These are phyloP conservation scores for Amiota minor DNA, from an alignment of 2,888 invertebrate species.

Conservation along the genomic window DNA sequence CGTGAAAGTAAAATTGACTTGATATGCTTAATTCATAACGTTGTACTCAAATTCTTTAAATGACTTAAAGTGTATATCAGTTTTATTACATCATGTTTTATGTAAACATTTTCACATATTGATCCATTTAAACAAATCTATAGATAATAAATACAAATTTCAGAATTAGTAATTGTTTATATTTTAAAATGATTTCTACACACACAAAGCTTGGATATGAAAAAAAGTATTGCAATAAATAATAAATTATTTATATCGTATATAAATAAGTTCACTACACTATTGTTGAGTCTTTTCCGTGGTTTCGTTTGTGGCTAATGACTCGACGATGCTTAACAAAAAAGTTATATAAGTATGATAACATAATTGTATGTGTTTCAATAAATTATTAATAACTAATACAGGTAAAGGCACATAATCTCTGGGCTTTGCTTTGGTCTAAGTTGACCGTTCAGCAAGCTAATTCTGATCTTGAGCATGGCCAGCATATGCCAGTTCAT, in stretches of 20 bases:
- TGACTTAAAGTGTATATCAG: no score
- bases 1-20: no score
- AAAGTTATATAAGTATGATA: not conserved
- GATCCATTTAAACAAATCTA: no score
- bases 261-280: not conserved
- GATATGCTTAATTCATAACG: no score
- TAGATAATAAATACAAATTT: no score
- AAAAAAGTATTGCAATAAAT: no score
- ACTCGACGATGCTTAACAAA: conserved; percentile 38
- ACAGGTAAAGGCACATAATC: conserved; percentile 67
- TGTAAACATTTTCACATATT: no score
- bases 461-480: conserved; percentile 70
- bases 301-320: not conserved
- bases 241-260: no score
- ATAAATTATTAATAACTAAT: conserved; percentile 69
- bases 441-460: not conserved
- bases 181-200: conserved; percentile 18
- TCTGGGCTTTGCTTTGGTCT: conserved; percentile 42
- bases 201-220: not conserved
- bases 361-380: conserved; percentile 47
- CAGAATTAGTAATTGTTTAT: no score
- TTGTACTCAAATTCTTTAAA: no score
- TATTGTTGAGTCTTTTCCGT: conserved; percentile 8
- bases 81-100: no score
- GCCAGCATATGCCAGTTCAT: conserved; percentile 82